Base-by-base conservation (phyloP, 2,113 vertebrate genomes). In the Semnornis frantzii region DNA sequence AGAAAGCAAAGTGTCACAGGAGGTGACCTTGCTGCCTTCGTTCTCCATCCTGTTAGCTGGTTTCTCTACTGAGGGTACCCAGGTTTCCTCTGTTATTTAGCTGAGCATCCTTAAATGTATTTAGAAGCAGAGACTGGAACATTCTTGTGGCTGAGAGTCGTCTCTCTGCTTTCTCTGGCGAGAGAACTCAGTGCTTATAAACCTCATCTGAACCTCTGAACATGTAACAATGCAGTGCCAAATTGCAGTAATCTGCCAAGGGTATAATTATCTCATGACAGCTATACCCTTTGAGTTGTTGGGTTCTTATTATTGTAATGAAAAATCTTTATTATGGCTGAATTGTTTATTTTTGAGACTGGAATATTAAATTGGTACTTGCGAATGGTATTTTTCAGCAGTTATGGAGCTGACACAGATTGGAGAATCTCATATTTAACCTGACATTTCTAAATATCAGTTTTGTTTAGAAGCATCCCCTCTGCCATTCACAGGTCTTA, bases 241-340 rank as follows among this genome's bases (percentile, higher is more conserved):
- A 96, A 97, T 95, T 95, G 94, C 94, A 93, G 95, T 94, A 91
- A 95, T 95, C 93, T 90, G 87, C 94, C 92, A 92, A 64, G 90
- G 94, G 90, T 95, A 48, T 95, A 96, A 95, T 97, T 97, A 96
- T 92, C 93, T 94, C 25, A 15, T 94, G 95, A 95, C 95, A 96
- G 96, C 95, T 95, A 17, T 94, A 95, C 91, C 96, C 96, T 95
- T 95, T 95, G 90, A 96, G 85, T 97, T 92, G 92, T 81, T 96
- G 80, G 87, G 83, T 90, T 95, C 92, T 95, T 93, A 90, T 72
- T 96, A 90, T 96, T 94, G 92, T 90, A 96, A 93, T 95, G 94
- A 93, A 96, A 96, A 96, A 94, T 95, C 90, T 95, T 93, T 95
- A 93, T 94, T 96, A 76, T 94, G 92, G 82, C 77, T 95, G 92